Base-by-base conservation (phyloP, 2,113 vertebrate genomes). In the Ramphastos sulfuratus region DNA sequence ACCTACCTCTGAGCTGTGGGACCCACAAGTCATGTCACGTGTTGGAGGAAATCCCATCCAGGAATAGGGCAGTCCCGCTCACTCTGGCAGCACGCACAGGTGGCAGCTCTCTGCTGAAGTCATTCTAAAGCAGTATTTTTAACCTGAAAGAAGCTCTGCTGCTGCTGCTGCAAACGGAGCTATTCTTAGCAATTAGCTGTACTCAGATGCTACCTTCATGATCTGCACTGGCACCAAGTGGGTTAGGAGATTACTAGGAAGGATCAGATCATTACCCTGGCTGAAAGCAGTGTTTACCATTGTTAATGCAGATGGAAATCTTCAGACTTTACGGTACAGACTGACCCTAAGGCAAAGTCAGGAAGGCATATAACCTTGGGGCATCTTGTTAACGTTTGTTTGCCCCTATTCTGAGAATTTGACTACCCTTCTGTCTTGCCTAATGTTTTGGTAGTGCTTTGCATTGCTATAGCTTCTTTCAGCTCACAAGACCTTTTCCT, bases 141-240 rank as follows among this genome's bases (percentile, higher is more conserved):
- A 96, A 87, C 20, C 13, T 23, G 75, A 75, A 80, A 82, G 85
- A 82, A 93, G 35, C 79, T 85, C 91, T 75, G 95, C 91, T 70
- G 80, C 42, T 92, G 67, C 67, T 85, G 84, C 82, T 78, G 89
- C 63, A 91, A 93, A 80, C 52, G 30, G 42, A 76, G 37, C 37
- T 96, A 87, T 89, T 92, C 93, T 96, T 91, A 85, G 93, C 64
- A 74, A 70, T 70, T 94, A 87, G 67, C 85, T 67, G 52, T 75
- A 74, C 91, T 93, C 79, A 72, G 55, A 89, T 77, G 89, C 67
- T 92, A 56, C 27, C 91, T 64, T 63, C 69, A 60, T 11, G 21
- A 89, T 59, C 78, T 85, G 72, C 82, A 87, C 33, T 44, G 67
- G 82, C 78, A 87, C 60, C 28, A 82, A 94, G 71, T 56, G 59